Conservation (phyloP, 2,113 vertebrate genomes). For the Brienomyrus longianalis region DNA sequence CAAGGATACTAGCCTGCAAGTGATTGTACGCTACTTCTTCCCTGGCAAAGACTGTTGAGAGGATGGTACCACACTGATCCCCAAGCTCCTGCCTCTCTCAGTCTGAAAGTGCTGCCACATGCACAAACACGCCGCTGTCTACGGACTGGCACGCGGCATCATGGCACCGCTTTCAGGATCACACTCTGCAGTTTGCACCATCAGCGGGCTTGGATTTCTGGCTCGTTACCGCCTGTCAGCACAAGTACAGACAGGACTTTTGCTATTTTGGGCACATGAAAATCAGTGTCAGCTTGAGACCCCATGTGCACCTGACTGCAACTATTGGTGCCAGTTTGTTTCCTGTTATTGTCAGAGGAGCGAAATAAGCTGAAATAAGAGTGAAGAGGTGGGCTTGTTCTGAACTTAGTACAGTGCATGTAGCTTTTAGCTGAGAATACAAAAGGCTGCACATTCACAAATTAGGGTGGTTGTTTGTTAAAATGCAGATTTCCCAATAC, state of each 20-base stretch:
- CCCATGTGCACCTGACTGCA: not conserved
- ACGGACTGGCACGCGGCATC: not conserved
- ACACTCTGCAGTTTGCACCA: not conserved
- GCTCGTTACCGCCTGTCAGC: not conserved
- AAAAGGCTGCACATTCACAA: not conserved
- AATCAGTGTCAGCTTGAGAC: slow-evolving; percentile 4
- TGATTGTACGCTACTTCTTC: not conserved
- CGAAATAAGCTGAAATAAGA: not conserved
- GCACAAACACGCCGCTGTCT: not conserved
- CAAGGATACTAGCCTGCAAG: not conserved
- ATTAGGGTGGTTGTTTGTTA: not conserved
- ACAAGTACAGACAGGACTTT: slow-evolving; percentile 9
- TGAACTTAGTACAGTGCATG: not conserved
- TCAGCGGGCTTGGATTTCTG: not conserved
- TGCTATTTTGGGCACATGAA: slow-evolving; percentile 6
- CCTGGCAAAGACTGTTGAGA: not conserved
- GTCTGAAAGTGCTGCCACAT: not conserved
- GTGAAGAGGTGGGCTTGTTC: not conserved
- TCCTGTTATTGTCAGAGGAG: not conserved
- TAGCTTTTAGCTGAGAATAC: not conserved
- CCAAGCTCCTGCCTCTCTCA: not conserved
- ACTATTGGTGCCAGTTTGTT: not conserved
- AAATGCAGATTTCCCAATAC: not conserved
- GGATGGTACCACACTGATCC: not conserved
- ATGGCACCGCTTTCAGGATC: not conserved